These are phyloP conservation scores for Myotis brandtii DNA, from an alignment of 2,113 vertebrate genomes.

Conservation along the genomic window DNA sequence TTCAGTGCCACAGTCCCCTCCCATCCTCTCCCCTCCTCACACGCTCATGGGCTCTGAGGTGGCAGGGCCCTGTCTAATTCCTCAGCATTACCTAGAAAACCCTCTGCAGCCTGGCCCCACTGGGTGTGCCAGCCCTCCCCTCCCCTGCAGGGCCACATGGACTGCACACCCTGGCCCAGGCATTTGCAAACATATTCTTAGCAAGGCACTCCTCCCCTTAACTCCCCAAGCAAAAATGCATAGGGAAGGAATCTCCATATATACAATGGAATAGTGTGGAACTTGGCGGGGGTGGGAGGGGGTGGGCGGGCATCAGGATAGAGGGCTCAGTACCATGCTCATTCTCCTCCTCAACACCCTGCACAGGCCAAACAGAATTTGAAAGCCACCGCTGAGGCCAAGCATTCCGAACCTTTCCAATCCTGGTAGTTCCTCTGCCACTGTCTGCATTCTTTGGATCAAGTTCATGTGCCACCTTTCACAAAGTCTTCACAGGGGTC, in stretches of 20 bases:
- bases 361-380: background rate
- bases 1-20: background rate
- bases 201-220: background rate
- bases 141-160: background rate
- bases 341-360: background rate
- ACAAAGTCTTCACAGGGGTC: background rate
- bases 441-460: background rate
- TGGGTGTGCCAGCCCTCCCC: too few relatives aligned
- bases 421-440: background rate
- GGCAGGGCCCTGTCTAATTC: background rate
- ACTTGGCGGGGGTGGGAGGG: fast-evolving
- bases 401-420: background rate
- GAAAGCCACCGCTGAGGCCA: background rate
- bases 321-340: background rate
- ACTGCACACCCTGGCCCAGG: background rate
- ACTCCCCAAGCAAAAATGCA: background rate
- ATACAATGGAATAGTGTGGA: background rate
- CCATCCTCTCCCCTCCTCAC: background rate
- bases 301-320: background rate
- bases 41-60: background rate
- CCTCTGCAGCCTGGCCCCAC: background rate
- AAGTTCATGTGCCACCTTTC: background rate
- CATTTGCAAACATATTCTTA: background rate
- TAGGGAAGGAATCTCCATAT: background rate
- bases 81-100: background rate